Percentiles rank a stretch among this genome's conserved stretches.
Evolutionary conservation across 2,888 invertebrate genomes (phyloP).

Genomic region (Hyposoter dolosus): DNA sequence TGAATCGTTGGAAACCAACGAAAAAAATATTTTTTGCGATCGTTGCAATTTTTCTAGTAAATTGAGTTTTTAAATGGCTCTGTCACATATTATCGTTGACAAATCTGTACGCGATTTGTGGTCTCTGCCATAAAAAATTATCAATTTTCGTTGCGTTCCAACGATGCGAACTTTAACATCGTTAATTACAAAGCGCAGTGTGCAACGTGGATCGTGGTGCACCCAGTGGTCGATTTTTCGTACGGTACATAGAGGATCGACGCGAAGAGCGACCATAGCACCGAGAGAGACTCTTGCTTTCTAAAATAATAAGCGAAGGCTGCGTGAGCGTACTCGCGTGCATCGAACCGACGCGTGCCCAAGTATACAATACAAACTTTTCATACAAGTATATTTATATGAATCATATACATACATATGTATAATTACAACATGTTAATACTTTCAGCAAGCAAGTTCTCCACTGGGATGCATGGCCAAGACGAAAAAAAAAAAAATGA

Average conservation of each 20-base stretch:
- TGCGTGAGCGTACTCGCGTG: conserved; percentile 72
- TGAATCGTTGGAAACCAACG: too few species aligned
- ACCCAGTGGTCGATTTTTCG: conserved; percentile 20
- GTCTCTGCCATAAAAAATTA: too few species aligned
- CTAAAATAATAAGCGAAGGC: conserved; percentile 75
- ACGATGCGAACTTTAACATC: too few species aligned
- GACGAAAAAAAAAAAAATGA: conserved; percentile 21
- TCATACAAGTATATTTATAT: conserved; percentile 1
- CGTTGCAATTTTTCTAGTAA: too few species aligned
- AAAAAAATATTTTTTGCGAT: too few species aligned
- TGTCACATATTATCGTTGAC: too few species aligned
- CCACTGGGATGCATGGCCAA: background rate
- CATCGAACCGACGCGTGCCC: conserved; percentile 67
- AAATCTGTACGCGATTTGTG: too few species aligned
- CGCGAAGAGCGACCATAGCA: conserved; percentile 32
- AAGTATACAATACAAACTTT: conserved; percentile 39
- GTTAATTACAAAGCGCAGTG: too few species aligned
- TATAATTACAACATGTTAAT: conserved; percentile 1
- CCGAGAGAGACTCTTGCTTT: conserved; percentile 76
- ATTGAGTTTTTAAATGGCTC: too few species aligned
- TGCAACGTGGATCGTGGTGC: conserved; percentile 39
- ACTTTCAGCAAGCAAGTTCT: background rate
- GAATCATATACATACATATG: background rate
- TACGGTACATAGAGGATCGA: conserved; percentile 27
- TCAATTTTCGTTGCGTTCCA: too few species aligned